These are phyloP conservation scores for Megathymus violae DNA, from an alignment of 1,140 invertebrate genomes.

Conservation along the genomic window DNA sequence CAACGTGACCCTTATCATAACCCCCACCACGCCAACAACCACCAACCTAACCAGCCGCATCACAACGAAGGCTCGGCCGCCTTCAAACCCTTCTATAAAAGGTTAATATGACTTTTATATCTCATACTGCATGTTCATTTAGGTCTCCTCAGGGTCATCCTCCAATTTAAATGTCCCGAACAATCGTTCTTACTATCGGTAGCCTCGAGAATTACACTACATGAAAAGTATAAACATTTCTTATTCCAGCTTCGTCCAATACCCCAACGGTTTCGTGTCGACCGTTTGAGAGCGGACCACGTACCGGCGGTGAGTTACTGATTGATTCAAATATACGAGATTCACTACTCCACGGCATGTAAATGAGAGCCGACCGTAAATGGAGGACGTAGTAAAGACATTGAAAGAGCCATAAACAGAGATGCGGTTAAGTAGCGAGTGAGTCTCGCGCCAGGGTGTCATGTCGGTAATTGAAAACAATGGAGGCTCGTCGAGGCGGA, in stretches of 20 bases:
- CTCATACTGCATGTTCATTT: slow-evolving; percentile 11
- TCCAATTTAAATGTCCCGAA: background rate
- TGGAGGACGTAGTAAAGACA: slow-evolving; percentile 74
- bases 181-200: background rate
- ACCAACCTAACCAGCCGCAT: slow-evolving; percentile 84
- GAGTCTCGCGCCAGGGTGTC: slow-evolving; percentile 67
- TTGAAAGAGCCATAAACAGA: slow-evolving; percentile 72
- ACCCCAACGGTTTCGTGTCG: slow-evolving; percentile 61
- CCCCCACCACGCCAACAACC: slow-evolving; percentile 82
- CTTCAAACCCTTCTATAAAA: slow-evolving; percentile 95
- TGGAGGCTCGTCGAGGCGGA: slow-evolving; percentile 71
- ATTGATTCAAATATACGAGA: slow-evolving; percentile 61
- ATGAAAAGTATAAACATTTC: slow-evolving; percentile 65
- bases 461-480: slow-evolving; percentile 83
- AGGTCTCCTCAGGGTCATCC: slow-evolving; percentile 15
- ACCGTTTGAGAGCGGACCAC: slow-evolving; percentile 58
- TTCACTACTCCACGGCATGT: slow-evolving; percentile 48
- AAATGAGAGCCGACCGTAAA: slow-evolving; percentile 68
- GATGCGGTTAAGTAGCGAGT: slow-evolving; percentile 66
- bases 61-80: slow-evolving; percentile 87
- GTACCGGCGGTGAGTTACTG: slow-evolving; percentile 55
- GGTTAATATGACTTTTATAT: slow-evolving; percentile 83
- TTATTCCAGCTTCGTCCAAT: slow-evolving; percentile 61
- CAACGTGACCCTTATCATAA: slow-evolving; percentile 83
- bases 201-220: slow-evolving; percentile 41